Evolutionary conservation across 2,797 vertebrate species (phyloP), one percentile per base, ranked within the genome.

Genomic region (Neosilurus mollespiculum): DNA sequence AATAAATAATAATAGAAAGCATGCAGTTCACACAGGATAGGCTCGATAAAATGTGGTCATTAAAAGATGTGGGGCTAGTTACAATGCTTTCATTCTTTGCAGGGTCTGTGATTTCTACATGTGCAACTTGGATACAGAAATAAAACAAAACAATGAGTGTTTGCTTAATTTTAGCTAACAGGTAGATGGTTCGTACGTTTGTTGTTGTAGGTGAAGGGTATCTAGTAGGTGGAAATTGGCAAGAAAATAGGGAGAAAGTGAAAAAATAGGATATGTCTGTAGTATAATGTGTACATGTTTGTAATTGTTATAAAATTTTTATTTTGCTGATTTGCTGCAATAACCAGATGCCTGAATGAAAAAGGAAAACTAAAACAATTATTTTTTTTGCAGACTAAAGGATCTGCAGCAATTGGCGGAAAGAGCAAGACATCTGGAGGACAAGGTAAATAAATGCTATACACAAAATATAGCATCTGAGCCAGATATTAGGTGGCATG

Each of bases 371-470:
- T 9, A 15, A 18, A 49, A 16, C 0, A 34, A 49, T 37, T 84
- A 81, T 85, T 58, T 87, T 78, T 34, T 22, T 89, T 91, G 9
- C 92, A 99, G 98, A 96, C 96, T 95, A 96, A 98, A 96, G 95
- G 95, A 92, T 92, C 96, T 18, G 96, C 95, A 88, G 94, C 96
- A 90, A 90, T 96, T 90, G 95, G 96, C 81, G 96, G 94, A 81
- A 98, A 97, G 94, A 97, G 95, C 90, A 97, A 98, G 94, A 93
- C 96, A 22, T 90, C 97, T 89, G 96, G 93, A 83, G 96, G 91
- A 89, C 96, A 96, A 89, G 98, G 98, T 99, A 95, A 89, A 76
- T 7, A 73, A 30, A 83, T 49, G n/a, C 14, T 61, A 9, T 30
- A 56, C 37, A 49, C 2, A 20, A 6, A 58, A 58, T 61, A 77